Percentiles rank a stretch among this genome's conserved stretches.
Evolutionary conservation across 2,113 vertebrate species (phyloP).

Genomic region (Neolamprologus caudopunctatus): DNA sequence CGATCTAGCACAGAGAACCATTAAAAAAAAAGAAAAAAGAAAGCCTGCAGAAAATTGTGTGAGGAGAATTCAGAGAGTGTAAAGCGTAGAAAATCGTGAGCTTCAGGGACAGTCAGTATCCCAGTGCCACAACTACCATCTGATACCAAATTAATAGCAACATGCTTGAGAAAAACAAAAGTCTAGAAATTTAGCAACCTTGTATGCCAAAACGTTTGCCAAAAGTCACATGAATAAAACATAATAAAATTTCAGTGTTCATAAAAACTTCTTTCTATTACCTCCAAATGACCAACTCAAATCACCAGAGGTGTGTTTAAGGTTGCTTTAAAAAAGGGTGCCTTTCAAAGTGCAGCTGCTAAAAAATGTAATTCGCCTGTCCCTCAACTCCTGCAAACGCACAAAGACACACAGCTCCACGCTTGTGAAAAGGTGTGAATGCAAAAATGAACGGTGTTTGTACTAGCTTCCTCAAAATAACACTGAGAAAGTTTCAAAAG

Average conservation of each 20-base stretch:
- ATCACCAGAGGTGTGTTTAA: neutral
- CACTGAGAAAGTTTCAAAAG: neutral
- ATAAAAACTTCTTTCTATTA: neutral
- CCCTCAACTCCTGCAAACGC: neutral
- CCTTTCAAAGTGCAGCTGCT: neutral
- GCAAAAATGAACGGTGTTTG: neutral
- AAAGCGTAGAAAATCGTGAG: accelerated
- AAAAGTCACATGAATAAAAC: neutral
- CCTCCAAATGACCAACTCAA: neutral
- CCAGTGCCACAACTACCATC: neutral
- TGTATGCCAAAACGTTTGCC: neutral
- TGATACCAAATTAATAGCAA: neutral
- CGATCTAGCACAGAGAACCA: neutral
- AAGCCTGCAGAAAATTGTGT: neutral
- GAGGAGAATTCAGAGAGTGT: neutral
- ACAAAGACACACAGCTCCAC: neutral
- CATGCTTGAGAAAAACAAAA: neutral
- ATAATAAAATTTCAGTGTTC: neutral
- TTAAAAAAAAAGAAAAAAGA: neutral
- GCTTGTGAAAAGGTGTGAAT: neutral
- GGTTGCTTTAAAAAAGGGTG: neutral
- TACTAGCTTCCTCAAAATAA: neutral
- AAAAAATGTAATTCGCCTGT: neutral
- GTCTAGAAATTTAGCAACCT: neutral
- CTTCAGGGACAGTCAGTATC: neutral